Evolutionary conservation across 2,888 invertebrate genomes (phyloP).

Genomic region (Lycocerus yunnanus): DNA sequence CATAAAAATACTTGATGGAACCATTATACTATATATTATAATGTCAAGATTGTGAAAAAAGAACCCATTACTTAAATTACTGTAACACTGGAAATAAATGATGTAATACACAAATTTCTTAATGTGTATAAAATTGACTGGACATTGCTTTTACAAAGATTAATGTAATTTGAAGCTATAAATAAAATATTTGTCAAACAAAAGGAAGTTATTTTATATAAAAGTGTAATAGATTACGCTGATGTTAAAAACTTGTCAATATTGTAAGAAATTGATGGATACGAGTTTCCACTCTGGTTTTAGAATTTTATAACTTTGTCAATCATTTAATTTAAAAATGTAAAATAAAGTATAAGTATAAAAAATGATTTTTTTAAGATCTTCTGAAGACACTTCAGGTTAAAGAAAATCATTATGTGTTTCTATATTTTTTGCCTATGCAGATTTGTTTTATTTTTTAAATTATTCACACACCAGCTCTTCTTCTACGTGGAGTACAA

Average conservation of each 20-base stretch:
- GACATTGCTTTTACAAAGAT: neutral
- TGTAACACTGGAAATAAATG: no score
- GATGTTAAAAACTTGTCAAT: neutral
- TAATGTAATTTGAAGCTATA: neutral
- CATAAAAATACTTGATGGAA: no score
- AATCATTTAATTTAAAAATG: neutral
- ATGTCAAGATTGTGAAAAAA: no score
- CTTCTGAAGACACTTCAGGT: neutral
- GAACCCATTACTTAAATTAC: no score
- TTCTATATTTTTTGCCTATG: no score
- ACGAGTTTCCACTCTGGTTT: neutral
- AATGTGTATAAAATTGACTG: no score
- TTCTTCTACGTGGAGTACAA: no score
- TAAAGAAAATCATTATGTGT: neutral
- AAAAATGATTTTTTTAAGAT: neutral
- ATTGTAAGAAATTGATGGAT: neutral
- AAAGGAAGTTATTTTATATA: neutral
- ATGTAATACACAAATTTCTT: no score
- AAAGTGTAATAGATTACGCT: neutral
- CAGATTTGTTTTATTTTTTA: no score
- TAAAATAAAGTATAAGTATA: neutral
- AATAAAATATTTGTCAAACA: neutral
- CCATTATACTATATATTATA: no score
- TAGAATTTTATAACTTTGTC: neutral
- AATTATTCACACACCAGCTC: no score